Evolutionary conservation across 2,888 invertebrate genomes (phyloP), one percentile per base, ranked within the genome.

Genomic region (Habroteleia sp.): DNA sequence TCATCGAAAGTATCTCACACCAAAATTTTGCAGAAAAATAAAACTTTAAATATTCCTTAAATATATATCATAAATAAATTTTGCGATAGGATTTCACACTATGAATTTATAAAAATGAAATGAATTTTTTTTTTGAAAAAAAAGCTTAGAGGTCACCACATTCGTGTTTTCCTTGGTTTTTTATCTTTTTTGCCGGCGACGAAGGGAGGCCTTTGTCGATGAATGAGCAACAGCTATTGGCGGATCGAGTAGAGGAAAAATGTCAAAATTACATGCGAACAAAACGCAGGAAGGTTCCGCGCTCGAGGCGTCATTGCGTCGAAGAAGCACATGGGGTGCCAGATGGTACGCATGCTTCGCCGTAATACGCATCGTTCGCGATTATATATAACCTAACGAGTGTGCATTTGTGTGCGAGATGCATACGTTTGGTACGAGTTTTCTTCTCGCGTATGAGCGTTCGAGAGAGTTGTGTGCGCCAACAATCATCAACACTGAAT

Each of bases 321-420:
- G 66, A 71, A 72, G 77, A 48, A 78, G 82, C 83, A 82, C 83
- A 82, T 81, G 82, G 81, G 79, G 77, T 82, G 81, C 84, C 86
- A 85, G 85, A 86, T 86, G 86, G 84, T 81, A 81, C 80, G 83
- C 84, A 82, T 74, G 79, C 78, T 54, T 72, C 79, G 77, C 46
- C 41, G 76, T 76, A 58, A 76, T 69, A 76, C 75, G 58, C 68
- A 56, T 71, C 71, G 68, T 58, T 56, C 63, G 66, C 69, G 58
- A 75, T 77, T 76, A 78, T 77, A 54, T 65, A 60, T 20, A 50
- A 48, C 44, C 35, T 6, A 33, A 29, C 68, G 75, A 44, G 69
- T 74, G 42, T 39, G 46, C 14, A 16, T 31, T 7, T 8, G 66
- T 73, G 66, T 69, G 60, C 17, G 31, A 20, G 16, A 13, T 8